Conservation (phyloP, 2,797 vertebrate genomes). For the Heliangelus exortis region DNA sequence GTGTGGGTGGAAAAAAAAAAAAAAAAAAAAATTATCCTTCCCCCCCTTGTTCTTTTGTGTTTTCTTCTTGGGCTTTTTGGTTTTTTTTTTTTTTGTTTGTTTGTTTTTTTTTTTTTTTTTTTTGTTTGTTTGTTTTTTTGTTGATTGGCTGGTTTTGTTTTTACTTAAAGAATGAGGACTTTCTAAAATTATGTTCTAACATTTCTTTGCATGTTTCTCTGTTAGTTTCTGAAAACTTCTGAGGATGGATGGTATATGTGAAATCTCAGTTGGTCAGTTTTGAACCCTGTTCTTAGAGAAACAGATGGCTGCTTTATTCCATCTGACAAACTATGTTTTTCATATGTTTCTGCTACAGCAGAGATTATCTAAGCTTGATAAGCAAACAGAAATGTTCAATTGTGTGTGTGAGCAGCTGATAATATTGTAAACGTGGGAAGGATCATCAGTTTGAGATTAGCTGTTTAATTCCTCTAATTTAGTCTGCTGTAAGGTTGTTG, state of each 20-base stretch:
- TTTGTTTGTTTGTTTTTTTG: neutral
- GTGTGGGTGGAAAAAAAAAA: neutral
- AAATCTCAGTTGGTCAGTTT: neutral
- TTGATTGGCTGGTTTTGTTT: neutral
- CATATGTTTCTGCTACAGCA: neutral
- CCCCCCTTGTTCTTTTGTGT: neutral
- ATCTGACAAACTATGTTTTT: neutral
- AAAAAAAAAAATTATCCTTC: neutral
- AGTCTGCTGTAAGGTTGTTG: neutral
- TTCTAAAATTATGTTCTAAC: neutral
- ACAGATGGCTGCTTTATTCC: neutral
- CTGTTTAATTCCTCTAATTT: neutral
- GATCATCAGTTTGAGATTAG: neutral
- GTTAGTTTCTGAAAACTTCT: neutral
- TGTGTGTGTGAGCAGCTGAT: neutral
- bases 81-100: too few species aligned
- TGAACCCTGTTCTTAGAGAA: neutral
- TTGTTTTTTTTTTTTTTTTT: neutral
- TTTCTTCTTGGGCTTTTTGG: neutral
- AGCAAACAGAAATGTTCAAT: neutral
- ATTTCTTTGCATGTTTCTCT: neutral
- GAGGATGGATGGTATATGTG: neutral
- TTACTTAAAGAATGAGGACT: neutral
- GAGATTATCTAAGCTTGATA: neutral
- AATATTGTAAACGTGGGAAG: neutral